Conservation (phyloP, 2,797 vertebrate genomes). For the Phrynocephalus forsythii region DNA sequence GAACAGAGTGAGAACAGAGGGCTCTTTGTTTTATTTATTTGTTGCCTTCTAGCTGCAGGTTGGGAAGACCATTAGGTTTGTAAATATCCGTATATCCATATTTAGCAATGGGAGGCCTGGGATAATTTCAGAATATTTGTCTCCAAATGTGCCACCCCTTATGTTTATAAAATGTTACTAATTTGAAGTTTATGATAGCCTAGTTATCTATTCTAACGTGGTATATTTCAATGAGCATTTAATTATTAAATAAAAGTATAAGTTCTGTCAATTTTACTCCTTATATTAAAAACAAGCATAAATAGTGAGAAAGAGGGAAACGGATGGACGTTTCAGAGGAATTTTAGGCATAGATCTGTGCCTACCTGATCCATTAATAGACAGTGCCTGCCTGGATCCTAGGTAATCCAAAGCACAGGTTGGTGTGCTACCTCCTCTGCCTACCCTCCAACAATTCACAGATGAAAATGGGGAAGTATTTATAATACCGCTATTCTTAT, state of each 20-base stretch:
- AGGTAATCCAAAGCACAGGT: too few species aligned
- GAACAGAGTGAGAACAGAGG: too few species aligned
- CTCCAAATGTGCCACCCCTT: constrained; percentile 38
- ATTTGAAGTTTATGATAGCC: constrained; percentile 63
- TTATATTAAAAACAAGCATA: constrained; percentile 18
- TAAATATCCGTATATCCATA: constrained; percentile 32
- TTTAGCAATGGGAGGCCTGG: constrained; percentile 36
- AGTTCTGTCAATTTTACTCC: constrained; percentile 46
- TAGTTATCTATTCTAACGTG: constrained; percentile 54
- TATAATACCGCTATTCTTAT: not conserved
- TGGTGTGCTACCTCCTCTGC: not conserved
- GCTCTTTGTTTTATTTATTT: constrained; percentile 19
- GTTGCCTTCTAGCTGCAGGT: not conserved
- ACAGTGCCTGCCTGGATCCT: not conserved
- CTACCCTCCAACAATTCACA: not conserved
- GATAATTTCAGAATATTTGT: constrained; percentile 25
- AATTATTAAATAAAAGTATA: constrained; percentile 61
- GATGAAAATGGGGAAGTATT: not conserved
- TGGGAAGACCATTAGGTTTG: constrained; percentile 29
- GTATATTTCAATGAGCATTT: constrained; percentile 62
- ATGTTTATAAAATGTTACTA: constrained; percentile 50
- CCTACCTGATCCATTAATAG: constrained; percentile 14
- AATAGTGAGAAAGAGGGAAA: not conserved
- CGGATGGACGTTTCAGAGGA: not conserved
- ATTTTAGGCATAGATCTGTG: constrained; percentile 5